A percentile compares a stretch with the other conserved stretches of the same genome.
phyloP scores from a whole-genome alignment of 1,140 invertebrate species.

The Bombus huntii region DNA sequence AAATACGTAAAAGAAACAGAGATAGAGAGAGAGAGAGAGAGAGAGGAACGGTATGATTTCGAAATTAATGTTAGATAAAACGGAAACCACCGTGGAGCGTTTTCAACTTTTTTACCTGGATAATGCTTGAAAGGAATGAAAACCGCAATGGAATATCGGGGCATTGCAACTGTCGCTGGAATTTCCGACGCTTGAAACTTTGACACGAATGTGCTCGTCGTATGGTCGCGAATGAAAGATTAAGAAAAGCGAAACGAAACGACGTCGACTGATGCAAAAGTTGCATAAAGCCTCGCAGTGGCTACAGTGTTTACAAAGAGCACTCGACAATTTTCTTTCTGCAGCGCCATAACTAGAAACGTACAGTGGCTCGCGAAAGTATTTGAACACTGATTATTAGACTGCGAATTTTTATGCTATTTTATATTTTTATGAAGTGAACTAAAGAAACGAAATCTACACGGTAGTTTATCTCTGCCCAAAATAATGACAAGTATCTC shows the following conservation, averaged over 20 bases:
- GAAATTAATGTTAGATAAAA: neutral
- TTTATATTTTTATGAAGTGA: too few relatives aligned
- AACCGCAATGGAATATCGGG: neutral
- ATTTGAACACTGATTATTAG: neutral
- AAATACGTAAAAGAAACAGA: neutral
- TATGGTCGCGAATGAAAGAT: slow-evolving; percentile 4
- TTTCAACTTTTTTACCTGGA: neutral
- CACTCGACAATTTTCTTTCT: slow-evolving; percentile 29
- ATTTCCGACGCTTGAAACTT: neutral
- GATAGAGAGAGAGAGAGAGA: too few relatives aligned
- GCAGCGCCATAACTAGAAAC: neutral
- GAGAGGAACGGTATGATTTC: neutral
- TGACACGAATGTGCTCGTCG: neutral
- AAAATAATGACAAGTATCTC: too few relatives aligned
- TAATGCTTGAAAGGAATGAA: neutral
- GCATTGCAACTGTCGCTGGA: neutral
- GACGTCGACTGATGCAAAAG: neutral
- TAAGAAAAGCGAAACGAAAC: slow-evolving; percentile 17
- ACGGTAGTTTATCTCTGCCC: too few relatives aligned
- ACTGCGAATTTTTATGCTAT: neutral
- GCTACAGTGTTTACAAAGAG: slow-evolving; percentile 1
- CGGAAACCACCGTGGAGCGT: neutral
- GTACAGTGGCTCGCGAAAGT: neutral
- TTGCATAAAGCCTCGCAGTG: neutral
- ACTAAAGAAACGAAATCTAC: too few relatives aligned